These are phyloP conservation scores for Gobio occitaniae DNA, from an alignment of 2,797 vertebrate genomes.

Conservation along the genomic window DNA sequence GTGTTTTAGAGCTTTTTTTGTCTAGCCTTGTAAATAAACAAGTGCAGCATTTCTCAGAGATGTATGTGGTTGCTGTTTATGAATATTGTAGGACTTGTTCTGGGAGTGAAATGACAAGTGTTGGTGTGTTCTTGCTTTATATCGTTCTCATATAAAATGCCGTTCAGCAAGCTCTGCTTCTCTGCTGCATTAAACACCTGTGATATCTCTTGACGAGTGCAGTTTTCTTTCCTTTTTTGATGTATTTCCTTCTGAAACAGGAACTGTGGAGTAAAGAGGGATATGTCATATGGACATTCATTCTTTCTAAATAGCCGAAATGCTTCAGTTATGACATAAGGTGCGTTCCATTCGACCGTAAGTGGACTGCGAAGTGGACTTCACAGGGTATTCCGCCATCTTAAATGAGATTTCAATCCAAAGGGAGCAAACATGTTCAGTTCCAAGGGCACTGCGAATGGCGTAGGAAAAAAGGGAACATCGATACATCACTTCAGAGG, in stretches of 20 bases:
- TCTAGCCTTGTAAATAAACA: conserved; percentile 41
- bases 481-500: too few relatives aligned
- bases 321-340: neutral
- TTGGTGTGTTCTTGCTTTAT: conserved; percentile 9
- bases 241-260: neutral
- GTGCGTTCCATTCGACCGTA: too few relatives aligned
- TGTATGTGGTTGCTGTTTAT: conserved; percentile 29
- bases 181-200: conserved; percentile 9
- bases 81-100: conserved; percentile 39
- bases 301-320: neutral
- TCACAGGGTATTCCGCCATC: too few relatives aligned
- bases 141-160: neutral
- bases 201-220: conserved; percentile 11
- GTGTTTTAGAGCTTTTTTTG: conserved; percentile 37
- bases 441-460: too few relatives aligned
- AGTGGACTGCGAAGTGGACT: too few relatives aligned
- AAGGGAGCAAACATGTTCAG: too few relatives aligned
- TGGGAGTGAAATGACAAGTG: conserved; percentile 28
- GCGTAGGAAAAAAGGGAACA: too few relatives aligned
- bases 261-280: neutral
- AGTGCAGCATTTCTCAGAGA: conserved; percentile 10
- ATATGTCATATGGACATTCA: neutral
- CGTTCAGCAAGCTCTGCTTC: neutral
- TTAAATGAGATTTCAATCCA: too few relatives aligned
- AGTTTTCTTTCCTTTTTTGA: conserved; percentile 7